phyloP scores from a whole-genome alignment of 2,797 vertebrate species.

The Syndactyla subalaris region DNA sequence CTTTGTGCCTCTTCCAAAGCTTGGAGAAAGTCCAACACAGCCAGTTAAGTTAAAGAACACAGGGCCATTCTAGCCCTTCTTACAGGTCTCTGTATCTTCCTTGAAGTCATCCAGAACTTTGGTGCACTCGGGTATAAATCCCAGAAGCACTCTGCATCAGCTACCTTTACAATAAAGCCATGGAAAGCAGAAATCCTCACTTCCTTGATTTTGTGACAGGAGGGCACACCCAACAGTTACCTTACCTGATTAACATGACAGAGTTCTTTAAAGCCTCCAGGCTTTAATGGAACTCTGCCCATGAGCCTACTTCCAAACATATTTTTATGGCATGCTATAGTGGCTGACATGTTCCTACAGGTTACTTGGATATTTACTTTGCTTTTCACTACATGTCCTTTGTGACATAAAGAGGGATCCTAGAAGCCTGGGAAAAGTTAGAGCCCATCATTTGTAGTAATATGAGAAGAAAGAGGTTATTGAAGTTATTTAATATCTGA shows the following conservation, averaged over 20 bases:
- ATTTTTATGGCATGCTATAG: not conserved
- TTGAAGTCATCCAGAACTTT: not conserved
- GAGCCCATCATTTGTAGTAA: not conserved
- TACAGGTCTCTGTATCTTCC: not conserved
- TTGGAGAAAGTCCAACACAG: not conserved
- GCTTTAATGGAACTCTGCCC: not conserved
- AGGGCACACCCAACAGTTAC: not conserved
- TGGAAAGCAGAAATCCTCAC: not conserved
- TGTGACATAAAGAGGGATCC: not conserved
- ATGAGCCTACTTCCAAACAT: not conserved
- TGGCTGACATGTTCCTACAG: not conserved
- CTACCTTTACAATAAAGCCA: not conserved
- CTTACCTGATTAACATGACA: not conserved
- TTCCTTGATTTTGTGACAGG: not conserved
- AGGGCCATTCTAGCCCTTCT: not conserved
- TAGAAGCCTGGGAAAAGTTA: conserved; percentile 58
- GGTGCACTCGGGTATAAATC: not conserved
- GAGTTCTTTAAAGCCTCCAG: not conserved
- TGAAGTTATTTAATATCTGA: conserved; percentile 27
- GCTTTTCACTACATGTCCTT: not conserved
- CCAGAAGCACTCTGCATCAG: not conserved
- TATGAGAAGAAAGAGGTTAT: conserved; percentile 44
- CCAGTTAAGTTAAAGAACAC: not conserved
- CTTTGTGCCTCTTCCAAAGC: not conserved
- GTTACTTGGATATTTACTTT: not conserved